phyloP scores from a whole-genome alignment of 2,888 invertebrate genomes.

The Torymus aiolomorphi region DNA sequence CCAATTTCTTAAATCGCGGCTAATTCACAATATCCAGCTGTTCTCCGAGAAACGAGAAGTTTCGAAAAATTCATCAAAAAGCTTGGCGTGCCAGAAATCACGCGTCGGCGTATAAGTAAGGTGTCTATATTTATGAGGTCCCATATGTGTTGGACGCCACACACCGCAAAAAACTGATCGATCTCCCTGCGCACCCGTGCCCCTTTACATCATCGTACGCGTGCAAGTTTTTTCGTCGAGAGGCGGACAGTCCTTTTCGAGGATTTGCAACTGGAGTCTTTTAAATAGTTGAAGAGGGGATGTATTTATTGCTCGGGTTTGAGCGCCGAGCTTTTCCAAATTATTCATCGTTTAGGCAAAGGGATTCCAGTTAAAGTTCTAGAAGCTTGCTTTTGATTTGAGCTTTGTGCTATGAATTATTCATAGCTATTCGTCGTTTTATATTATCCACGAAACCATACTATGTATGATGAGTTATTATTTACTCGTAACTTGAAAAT shows the following conservation, averaged over 20 bases:
- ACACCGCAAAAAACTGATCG: slow-evolving; percentile 50
- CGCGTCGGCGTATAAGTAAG: slow-evolving; percentile 59
- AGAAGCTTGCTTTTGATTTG: too few species aligned
- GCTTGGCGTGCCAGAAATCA: slow-evolving; percentile 55
- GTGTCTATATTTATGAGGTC: slow-evolving; percentile 70
- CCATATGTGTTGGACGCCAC: slow-evolving; percentile 64
- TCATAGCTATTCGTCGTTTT: too few species aligned
- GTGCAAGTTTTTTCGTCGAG: background rate
- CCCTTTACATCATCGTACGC: too few species aligned
- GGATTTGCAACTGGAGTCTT: background rate
- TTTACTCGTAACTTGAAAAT: too few species aligned
- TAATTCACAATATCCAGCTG: slow-evolving; percentile 54
- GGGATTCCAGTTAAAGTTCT: too few species aligned
- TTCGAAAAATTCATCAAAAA: slow-evolving; percentile 4
- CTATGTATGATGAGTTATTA: too few species aligned
- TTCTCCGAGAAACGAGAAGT: background rate
- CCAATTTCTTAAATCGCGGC: slow-evolving; percentile 51
- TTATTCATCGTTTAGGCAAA: too few species aligned
- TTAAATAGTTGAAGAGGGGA: slow-evolving; percentile 21
- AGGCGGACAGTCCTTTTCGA: background rate
- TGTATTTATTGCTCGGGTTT: slow-evolving; percentile 8
- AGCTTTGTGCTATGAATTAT: too few species aligned
- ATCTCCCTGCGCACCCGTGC: slow-evolving; percentile 8
- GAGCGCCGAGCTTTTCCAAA: too few species aligned
- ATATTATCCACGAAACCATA: too few species aligned